These are phyloP conservation scores for Probosciger aterrimus DNA, from an alignment of 2,113 vertebrate species.

Conservation along the genomic window DNA sequence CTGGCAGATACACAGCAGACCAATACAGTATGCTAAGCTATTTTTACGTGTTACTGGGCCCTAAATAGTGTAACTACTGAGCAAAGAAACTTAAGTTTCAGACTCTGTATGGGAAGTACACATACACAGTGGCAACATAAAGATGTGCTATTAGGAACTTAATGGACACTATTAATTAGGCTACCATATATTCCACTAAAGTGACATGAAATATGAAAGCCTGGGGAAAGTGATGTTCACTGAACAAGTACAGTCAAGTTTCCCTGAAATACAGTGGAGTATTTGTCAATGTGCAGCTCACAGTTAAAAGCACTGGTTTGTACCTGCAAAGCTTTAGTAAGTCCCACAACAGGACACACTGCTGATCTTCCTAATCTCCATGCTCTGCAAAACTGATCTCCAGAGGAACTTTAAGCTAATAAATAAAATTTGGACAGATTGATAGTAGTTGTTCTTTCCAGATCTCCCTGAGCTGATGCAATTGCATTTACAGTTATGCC, in stretches of 20 bases:
- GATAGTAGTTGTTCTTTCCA: neutral
- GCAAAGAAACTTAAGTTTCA: neutral
- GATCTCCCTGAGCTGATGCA: neutral
- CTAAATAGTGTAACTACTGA: neutral
- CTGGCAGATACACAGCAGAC: neutral
- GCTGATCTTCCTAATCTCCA: neutral
- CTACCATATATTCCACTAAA: neutral
- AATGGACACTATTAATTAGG: neutral
- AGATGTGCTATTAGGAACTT: neutral
- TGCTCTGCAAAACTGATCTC: neutral
- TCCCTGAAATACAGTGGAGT: neutral
- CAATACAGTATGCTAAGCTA: rapidly evolving
- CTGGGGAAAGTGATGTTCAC: neutral
- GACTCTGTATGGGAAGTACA: neutral
- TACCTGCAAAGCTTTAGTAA: neutral
- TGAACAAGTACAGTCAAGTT: neutral
- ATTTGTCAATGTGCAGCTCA: neutral
- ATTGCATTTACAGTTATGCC: neutral
- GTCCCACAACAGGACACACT: neutral
- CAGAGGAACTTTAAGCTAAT: neutral
- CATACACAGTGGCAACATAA: neutral
- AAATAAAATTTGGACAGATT: neutral
- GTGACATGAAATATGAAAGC: neutral
- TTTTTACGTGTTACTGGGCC: neutral
- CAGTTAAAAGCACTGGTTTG: neutral